Base-by-base conservation (phyloP, 1,140 invertebrate species). In the Hestina assimilis region DNA sequence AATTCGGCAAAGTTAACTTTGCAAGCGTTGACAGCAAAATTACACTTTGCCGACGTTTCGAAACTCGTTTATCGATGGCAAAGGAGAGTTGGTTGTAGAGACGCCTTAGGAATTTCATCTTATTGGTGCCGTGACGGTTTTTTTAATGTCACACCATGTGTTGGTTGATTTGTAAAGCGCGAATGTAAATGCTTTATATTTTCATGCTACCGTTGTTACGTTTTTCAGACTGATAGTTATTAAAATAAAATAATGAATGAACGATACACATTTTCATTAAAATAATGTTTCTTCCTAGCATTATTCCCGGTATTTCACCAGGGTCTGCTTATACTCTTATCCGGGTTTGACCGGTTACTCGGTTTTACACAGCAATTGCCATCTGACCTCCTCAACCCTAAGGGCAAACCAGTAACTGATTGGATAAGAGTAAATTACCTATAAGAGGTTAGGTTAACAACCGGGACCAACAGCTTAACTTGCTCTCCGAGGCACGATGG, bases 1-100 rank as follows among this genome's bases (percentile, higher is more conserved):
- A 84, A 87, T 87, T 76, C 65, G 55, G 56, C 73, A 72, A 77
- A 72, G 63, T 69, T 75, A 65, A 62, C 52, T 72, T 64, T 76
- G 67, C 69, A 50, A 54, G 40, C 59, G 66, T 33, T 14, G 53
- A 63, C 60, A 54, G 15, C 40, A 48, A 59, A 42, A 48, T 51
- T 59, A 64, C 48, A 61, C 31, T 72, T 62, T 59, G 55, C 47
- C 17, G 41, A 42, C 38, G 54, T 26, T 50, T 40, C 45, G 28
- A 52, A 46, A 55, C 31, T 59, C 56, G 65, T 62, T 52, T 63
- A 61, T 51, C 43, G 60, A 55, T 59, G 41, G 63, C 47, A 65
- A 64, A 65, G 41, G 54, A 65, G 59, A 38, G 31, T 56, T 65
- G 51, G 66, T 60, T 33, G 52, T 45, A 54, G 52, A 61, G 48